Evolutionary conservation across 2,888 invertebrate genomes (phyloP), one percentile per base, ranked within the genome.

Genomic region (Elysia crispata): DNA sequence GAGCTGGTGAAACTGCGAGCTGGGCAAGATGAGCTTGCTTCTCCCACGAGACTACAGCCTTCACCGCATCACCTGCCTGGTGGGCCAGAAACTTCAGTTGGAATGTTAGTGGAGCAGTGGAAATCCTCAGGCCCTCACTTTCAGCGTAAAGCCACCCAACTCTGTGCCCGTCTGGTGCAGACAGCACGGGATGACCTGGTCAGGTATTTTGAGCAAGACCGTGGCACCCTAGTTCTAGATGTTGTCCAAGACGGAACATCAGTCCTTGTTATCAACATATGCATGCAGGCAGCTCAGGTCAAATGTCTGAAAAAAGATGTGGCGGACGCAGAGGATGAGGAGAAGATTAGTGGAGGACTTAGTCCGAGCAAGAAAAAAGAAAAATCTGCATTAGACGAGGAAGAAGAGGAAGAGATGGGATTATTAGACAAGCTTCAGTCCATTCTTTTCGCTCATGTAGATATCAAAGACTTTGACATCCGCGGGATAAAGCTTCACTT

Each of bases 181-280:
- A 81, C 82, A 13, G 81, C 86, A 31, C 87, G 86, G 64, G 86
- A 86, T 31, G 83, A 87, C 25, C 84, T 90, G 57, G 85, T 90
- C 76, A 89, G 89, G 78, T 90, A 91, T 82, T 89, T 91, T 74
- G 91, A 91, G 82, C 91, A 91, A 81, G 88, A 89, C 30, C 82
- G 90, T 20, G 90, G 90, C n/a, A 89, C 90, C 0, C 83, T 91
- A 23, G 87, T 90, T 20, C 80, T 91, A 60, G 87, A 88, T 57
- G 87, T 89, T 8, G 82, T 82, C 33, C 84, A 85, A 75, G 85
- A 87, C 20, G 85, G 86, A 33, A 82, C 87, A n/a, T 84, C 85
- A n/a, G 85, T 91, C 77, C 82, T 86, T 8, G 84, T 91, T 15
- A 85, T 87, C 78, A 89, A 86, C 76, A 90, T 91, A 70, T 90